Evolutionary conservation across 1,140 invertebrate species (phyloP).

Genomic region (Hydropsyche tenuis): DNA sequence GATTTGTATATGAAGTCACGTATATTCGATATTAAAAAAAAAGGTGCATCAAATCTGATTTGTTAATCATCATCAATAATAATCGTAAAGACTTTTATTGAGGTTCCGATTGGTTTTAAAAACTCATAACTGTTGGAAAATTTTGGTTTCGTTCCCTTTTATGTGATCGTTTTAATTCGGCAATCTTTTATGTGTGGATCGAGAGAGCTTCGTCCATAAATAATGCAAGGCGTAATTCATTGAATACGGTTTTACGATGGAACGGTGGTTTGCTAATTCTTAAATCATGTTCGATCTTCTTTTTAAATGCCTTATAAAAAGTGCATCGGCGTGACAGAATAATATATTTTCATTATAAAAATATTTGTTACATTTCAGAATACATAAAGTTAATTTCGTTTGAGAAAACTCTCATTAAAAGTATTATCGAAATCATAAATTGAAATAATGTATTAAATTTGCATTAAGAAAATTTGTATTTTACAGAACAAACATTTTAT

Average conservation of each 20-base stretch:
- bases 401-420: no score
- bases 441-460: no score
- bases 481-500: no score
- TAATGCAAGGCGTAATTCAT: constrained; percentile 26
- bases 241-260: constrained; percentile 28
- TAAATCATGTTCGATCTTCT: constrained; percentile 29
- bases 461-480: no score
- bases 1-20: no score
- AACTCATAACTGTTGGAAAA: not conserved
- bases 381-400: no score
- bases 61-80: not conserved
- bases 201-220: not conserved
- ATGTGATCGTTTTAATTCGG: not conserved
- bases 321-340: not conserved
- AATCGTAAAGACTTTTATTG: no score
- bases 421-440: no score
- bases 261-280: constrained; percentile 28
- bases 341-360: not conserved
- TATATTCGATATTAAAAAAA: no score
- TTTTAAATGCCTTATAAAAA: not conserved
- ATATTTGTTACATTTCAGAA: not conserved
- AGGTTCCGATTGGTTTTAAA: not conserved
- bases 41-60: no score
- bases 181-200: not conserved
- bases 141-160: not conserved